Percentiles rank a stretch among this genome's conserved stretches.
Conservation (phyloP, 2,888 invertebrate species). For the Tricholauxania praeusta region DNA sequence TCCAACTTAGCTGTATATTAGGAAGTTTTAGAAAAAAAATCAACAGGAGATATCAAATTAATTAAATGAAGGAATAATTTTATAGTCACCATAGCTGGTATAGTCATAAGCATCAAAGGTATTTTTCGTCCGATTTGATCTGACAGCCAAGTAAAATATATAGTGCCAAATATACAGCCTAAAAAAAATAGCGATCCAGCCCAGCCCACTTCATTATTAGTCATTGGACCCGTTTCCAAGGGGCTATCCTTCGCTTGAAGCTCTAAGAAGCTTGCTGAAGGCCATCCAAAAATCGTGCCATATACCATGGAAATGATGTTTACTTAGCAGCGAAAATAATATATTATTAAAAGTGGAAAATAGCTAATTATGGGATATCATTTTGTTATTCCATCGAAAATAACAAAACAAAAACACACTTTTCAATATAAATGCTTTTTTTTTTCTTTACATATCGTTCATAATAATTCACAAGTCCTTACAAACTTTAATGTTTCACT, state of each 20-base stretch:
- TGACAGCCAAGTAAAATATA: constrained; percentile 61
- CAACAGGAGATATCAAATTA: no score
- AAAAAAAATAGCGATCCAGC: constrained; percentile 62
- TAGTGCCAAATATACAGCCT: constrained; percentile 61
- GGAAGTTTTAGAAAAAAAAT: background rate
- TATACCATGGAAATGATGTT: constrained; percentile 61
- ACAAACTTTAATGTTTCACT: no score
- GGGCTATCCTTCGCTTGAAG: constrained; percentile 57
- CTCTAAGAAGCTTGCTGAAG: constrained; percentile 61
- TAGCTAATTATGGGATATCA: no score
- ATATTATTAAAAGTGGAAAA: no score
- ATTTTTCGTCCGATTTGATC: constrained; percentile 61
- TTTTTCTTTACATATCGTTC: background rate
- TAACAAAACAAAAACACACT: background rate
- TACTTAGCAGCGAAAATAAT: constrained; percentile 44
- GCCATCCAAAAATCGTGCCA: constrained; percentile 64
- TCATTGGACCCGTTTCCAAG: constrained; percentile 58
- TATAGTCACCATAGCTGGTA: constrained; percentile 60
- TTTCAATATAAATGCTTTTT: background rate
- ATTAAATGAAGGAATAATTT: no score
- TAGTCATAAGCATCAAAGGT: constrained; percentile 53
- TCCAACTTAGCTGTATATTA: constrained; percentile 57
- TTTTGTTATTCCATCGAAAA: no score
- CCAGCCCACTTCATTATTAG: constrained; percentile 61
- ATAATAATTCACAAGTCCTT: no score